phyloP scores from a whole-genome alignment of 2,888 invertebrate species.

The Busseola fusca region DNA sequence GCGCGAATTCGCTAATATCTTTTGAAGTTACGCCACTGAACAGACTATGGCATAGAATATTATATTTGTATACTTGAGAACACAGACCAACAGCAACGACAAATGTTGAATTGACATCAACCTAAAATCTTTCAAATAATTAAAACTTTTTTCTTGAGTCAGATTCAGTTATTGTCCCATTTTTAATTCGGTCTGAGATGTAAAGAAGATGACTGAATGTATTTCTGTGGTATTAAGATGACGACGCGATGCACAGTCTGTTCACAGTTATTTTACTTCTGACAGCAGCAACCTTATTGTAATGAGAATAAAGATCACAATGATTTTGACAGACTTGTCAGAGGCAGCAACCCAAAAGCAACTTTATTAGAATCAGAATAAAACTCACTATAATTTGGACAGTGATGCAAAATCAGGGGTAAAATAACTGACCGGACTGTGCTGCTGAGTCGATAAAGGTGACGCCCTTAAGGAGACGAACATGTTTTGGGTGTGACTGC shows the following conservation, averaged over 20 bases:
- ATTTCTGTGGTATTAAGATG: too few species aligned
- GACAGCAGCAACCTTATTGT: background rate
- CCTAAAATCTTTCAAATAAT: background rate
- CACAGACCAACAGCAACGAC: background rate
- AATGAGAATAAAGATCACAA: background rate
- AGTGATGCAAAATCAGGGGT: background rate
- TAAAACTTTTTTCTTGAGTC: background rate
- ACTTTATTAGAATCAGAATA: background rate
- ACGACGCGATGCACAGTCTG: background rate
- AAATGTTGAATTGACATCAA: background rate
- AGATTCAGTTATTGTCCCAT: background rate
- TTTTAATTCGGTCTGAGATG: background rate
- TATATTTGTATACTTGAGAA: background rate
- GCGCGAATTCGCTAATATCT: background rate
- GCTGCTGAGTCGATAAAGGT: background rate
- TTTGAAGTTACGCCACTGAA: too few species aligned
- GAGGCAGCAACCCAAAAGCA: background rate
- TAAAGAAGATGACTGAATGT: too few species aligned
- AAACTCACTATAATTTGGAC: background rate
- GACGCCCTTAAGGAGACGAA: background rate
- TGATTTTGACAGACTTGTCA: background rate
- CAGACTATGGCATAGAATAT: too few species aligned
- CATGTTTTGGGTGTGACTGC: background rate
- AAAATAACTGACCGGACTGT: background rate
- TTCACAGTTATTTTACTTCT: background rate